Evolutionary conservation across 2,888 invertebrate species (phyloP).

Genomic region (Eupithecia dodoneata): DNA sequence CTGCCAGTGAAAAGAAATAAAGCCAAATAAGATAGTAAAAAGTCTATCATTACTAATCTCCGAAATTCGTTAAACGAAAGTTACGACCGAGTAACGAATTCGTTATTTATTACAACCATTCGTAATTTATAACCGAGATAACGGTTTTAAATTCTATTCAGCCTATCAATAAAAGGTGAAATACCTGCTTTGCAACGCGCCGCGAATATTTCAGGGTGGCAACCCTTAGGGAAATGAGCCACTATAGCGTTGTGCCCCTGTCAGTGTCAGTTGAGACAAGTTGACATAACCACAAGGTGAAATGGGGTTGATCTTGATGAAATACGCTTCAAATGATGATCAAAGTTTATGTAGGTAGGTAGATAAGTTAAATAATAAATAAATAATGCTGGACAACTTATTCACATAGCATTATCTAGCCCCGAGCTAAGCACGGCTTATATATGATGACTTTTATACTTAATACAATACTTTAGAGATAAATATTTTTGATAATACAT

Average conservation of each 20-base stretch:
- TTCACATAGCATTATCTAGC: no score
- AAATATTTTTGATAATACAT: no score
- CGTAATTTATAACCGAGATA: slow-evolving; percentile 45
- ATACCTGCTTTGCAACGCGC: slow-evolving; percentile 44
- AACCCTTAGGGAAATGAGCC: neutral
- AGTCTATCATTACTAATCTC: slow-evolving; percentile 2
- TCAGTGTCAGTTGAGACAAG: slow-evolving; percentile 1
- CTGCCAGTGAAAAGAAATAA: neutral
- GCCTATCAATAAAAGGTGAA: slow-evolving; percentile 47
- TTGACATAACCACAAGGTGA: neutral
- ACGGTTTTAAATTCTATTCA: slow-evolving; percentile 46
- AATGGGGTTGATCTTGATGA: neutral
- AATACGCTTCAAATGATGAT: neutral
- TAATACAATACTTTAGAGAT: no score
- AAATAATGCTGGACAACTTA: no score
- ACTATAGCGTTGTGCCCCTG: slow-evolving; percentile 11
- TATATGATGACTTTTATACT: no score
- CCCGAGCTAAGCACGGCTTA: no score
- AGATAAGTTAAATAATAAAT: neutral
- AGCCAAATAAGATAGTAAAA: slow-evolving; percentile 5
- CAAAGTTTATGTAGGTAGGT: neutral
- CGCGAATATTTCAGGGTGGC: slow-evolving; percentile 41
- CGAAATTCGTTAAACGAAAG: slow-evolving; percentile 18
- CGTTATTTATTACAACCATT: slow-evolving; percentile 41
- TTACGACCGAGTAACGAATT: slow-evolving; percentile 37